Evolutionary conservation across 1,140 invertebrate genomes (phyloP), one percentile per base, ranked within the genome.

Genomic region (Aphis craccivora): DNA sequence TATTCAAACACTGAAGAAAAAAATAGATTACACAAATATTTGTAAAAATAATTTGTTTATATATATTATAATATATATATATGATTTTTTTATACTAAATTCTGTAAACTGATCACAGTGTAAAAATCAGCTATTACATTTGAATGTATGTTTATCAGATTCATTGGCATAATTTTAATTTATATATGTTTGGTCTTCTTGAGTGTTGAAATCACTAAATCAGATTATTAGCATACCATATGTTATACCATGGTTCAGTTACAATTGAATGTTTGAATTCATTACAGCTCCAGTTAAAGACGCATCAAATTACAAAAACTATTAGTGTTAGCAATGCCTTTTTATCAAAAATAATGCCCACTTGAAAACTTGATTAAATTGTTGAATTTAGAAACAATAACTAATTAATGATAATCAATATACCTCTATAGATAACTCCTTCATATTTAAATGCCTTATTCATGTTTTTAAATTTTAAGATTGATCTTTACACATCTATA

Each of bases 41-140:
- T 87, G 23, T 88, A 51, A 83, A 91, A 25, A 67, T n/a, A 91
- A 91, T 43, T 90, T 45, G 14, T 90, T 93, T 22, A 67, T n/a
- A 91, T 48, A 90, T 55, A 53, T 40, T 40, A 40, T 40, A 40
- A 40, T n/a, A 53, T 60, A 40, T 20, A 43, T 88, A 67, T 88
- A 45, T 60, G 25, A 40, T 84, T 93, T 40, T 91, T 55, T 84
- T 90, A 94, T 94, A 83, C 60, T 93, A 67, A 94, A 94, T 94
- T 94, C 94, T 67, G 94, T 94, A 45, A 81, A 90, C 43, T 94
- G 84, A 93, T 94, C 93, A 92, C 94, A 94, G 53, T 94, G 67
- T 90, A n/a, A 40, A 93, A 93, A 93, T 94, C 94, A 84, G 8
- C n/a, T n/a, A 14, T 76, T 76, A n/a, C 30, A n/a, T 30, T 67